Base-by-base conservation (phyloP, 2,888 invertebrate genomes). In the Xanthia icteritia region DNA sequence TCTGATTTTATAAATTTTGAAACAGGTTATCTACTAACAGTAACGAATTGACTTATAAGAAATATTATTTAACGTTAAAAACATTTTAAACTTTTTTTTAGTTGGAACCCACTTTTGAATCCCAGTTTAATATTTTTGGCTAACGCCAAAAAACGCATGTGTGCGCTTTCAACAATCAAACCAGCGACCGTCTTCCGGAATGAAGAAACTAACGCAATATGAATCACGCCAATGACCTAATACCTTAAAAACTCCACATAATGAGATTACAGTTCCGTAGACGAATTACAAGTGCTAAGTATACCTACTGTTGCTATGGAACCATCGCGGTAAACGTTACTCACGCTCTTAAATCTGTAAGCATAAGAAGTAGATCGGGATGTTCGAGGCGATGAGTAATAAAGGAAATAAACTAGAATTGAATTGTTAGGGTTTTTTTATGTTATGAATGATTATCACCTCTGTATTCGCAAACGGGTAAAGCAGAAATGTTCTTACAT, bases 171-270 rank as follows among this genome's bases (percentile, higher is more conserved):
- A 54, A 77, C 9, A n/a, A n/a, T 31, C n/a, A 45, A 54, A 58
- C 39, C 15, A 54, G 6, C n/a, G 5, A 60, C n/a, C 45, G n/a
- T 69, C 58, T 54, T 15, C 54, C 36, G 56, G 20, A 5, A 63
- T 56, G 51, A 75, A 73, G 58, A 68, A 31, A 68, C 71, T 71
- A 58, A 60, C 67, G 20, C 66, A 60, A 48, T 48, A 71, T 88
- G 82, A 86, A 77, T 88, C 83, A 88, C 66, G 31, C 2, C n/a
- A 74, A 79, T 89, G 88, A 87, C 61, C 81, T 87, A 84, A 88
- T 83, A 65, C 66, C 65, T 65, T 66, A 54, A 79, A 82, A 81
- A 73, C 61, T 56, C 64, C 51, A 73, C 42, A 15, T 76, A 76
- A 79, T 73, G 39, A 64, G 81, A 87, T 87, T 79, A 87, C 60